Evolutionary conservation across 2,888 invertebrate genomes (phyloP).

Genomic region (Melikaiella ostensackeni): DNA sequence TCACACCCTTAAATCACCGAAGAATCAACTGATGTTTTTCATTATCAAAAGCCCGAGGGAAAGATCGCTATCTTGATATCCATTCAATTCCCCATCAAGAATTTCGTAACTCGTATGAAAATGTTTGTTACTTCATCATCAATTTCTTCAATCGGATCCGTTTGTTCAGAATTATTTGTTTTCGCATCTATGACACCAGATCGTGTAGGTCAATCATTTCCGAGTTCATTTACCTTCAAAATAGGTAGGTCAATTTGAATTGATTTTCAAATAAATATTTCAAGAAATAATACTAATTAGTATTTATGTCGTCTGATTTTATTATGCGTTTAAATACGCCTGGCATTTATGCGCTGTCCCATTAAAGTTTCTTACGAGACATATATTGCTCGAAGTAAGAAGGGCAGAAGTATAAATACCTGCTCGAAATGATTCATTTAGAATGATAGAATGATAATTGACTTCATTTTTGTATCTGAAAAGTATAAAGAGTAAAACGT

Average conservation of each 20-base stretch:
- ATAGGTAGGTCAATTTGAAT: background rate
- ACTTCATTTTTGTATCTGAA: background rate
- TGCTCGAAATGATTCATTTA: background rate
- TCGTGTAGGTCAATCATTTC: background rate
- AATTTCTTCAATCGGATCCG: no score
- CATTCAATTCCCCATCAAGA: slow-evolving; percentile 1
- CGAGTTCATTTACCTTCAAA: background rate
- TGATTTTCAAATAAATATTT: slow-evolving; percentile 28
- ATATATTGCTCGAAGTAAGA: slow-evolving; percentile 10
- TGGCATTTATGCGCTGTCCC: slow-evolving; percentile 30
- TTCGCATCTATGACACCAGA: background rate
- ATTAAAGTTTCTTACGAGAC: slow-evolving; percentile 15
- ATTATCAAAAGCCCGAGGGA: slow-evolving; percentile 47
- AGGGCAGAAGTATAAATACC: background rate
- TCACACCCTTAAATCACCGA: slow-evolving; percentile 47
- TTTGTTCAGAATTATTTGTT: background rate
- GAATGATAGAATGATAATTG: slow-evolving; percentile 28
- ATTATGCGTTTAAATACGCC: slow-evolving; percentile 28
- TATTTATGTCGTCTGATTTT: slow-evolving; percentile 26
- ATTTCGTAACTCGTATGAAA: background rate
- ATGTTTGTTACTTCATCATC: background rate
- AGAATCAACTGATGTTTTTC: slow-evolving; percentile 43
- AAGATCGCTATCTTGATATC: slow-evolving; percentile 12
- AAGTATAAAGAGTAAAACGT: background rate
- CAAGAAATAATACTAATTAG: slow-evolving; percentile 27